Evolutionary conservation across 2,888 invertebrate genomes (phyloP), one percentile per base, ranked within the genome.

Genomic region (Meta bourneti): DNA sequence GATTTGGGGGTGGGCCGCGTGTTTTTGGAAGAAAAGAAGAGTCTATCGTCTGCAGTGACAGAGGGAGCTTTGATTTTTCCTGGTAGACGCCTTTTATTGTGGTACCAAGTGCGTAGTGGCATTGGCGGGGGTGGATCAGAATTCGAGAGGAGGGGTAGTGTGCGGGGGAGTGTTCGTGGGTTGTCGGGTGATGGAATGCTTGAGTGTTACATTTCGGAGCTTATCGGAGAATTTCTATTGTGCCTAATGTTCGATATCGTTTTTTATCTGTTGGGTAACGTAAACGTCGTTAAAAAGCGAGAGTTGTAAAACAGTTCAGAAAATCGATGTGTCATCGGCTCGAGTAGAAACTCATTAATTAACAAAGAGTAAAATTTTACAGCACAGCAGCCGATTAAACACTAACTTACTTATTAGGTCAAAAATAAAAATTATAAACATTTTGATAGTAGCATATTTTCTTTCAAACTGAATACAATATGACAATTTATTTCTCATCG

Each of bases 61-160:
- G 79, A 75, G 80, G 88, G 72, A 80, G 61, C 48, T 81, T 69
- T 69, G 77, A 69, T 72, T 80, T 89, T 83, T 78, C 89, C 89
- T 75, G 88, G 88, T 81, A 81, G 81, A 88, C 88, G 88, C 88
- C 88, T 81, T 48, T 88, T 49, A 88, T 88, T 88, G 88, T 88
- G 81, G 70, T 20, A 6, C 6, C 16, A 20, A 16, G 34, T 20
- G 75, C 16, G 20, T 7, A 7, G 72, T 7, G 84, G 84, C 20
- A 19, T 19, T 61, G 61, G 34, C 7, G 80, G 61, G 54, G 7
- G 49, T 16, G 52, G 54, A 81, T 61, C 61, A 16, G 61, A 61
- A 16, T 61, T 11, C 61, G 61, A 16, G 16, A 9, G 5, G 61
- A 51, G 13, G 13, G 51, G 82, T 49, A 13, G 51, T 71, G 82